Conservation (phyloP, 2,888 invertebrate genomes). For the Eurytoma adleriae region DNA sequence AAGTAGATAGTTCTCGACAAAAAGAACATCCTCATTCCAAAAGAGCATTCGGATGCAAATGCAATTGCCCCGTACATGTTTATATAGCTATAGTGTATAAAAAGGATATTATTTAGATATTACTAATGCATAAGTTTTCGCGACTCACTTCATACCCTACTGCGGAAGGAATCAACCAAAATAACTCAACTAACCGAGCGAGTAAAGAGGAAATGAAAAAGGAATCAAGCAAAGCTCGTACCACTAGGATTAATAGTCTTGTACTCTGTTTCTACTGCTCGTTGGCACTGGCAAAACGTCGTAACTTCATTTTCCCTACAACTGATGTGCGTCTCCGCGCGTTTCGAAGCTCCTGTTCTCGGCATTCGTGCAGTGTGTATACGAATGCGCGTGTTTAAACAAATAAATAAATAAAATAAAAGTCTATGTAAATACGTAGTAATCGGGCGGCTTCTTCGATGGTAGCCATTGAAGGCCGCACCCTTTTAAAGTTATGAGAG, state of each 20-base stretch:
- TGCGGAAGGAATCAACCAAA: slow-evolving; percentile 10
- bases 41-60: slow-evolving; percentile 26
- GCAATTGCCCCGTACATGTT: slow-evolving; percentile 13
- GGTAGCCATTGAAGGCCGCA: slow-evolving; percentile 30
- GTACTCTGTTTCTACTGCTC: slow-evolving; percentile 34
- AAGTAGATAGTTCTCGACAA: neutral
- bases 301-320: neutral
- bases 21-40: neutral
- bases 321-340: slow-evolving; percentile 1
- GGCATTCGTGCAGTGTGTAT: slow-evolving; percentile 21
- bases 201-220: slow-evolving; percentile 8
- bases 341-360: neutral
- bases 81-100: slow-evolving; percentile 28
- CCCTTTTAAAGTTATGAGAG: slow-evolving; percentile 28
- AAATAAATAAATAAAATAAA: slow-evolving; percentile 2
- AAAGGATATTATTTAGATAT: slow-evolving; percentile 44
- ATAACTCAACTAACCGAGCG: neutral
- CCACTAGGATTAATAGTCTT: neutral
- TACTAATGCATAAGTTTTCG: slow-evolving; percentile 27
- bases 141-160: slow-evolving; percentile 26
- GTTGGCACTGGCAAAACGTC: slow-evolving; percentile 34
- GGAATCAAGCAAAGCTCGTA: neutral
- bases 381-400: slow-evolving; percentile 14
- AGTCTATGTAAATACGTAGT: slow-evolving; percentile 49
- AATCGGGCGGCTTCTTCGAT: slow-evolving; percentile 28